Evolutionary conservation across 1,140 invertebrate genomes (phyloP), one percentile per base, ranked within the genome.

Genomic region (Diuraphis noxia): DNA sequence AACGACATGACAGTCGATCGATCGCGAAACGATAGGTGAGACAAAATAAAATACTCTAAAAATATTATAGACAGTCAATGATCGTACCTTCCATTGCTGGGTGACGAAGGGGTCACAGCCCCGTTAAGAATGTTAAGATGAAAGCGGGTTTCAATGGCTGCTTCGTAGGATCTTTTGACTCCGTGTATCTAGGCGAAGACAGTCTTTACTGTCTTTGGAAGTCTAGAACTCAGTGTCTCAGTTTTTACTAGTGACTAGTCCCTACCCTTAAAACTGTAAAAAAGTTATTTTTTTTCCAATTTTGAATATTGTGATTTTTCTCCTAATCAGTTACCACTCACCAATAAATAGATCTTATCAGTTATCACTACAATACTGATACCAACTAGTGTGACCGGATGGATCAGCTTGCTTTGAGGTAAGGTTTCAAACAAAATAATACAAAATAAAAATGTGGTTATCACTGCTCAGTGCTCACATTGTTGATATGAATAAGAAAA

Each of bases 51-150:
- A 19, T 21, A n/a, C 13, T 4, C 56, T 72, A 72, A 72, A 34
- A 72, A 72, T n/a, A n/a, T 6, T 72, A 72, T n/a, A 72, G 56
- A 72, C 13, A 72, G 34, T 4, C 10, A 72, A 72, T 72, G 30
- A 72, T 17, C 52, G 40, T 88, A 88, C 86, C 86, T 88, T 88
- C 36, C 86, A 88, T 88, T 23, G 49, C 7, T 43, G 25, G 81
- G 46, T 91, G 13, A 56, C 30, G 56, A 72, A n/a, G n/a, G n/a
- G n/a, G n/a, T n/a, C n/a, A n/a, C n/a, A n/a, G n/a, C n/a, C n/a
- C n/a, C n/a, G n/a, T n/a, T n/a, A n/a, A n/a, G n/a, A n/a, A n/a
- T n/a, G 30, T 72, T 4, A 1, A 5, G 19, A 49, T 72, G 56
- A 17, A 13, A n/a, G n/a, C n/a, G 56, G 56, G 30, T 63, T 17